A percentile compares a stretch with the other conserved stretches of the same genome.
These are phyloP conservation scores for Mesorhabditis spiculigera DNA, from an alignment of 2,888 invertebrate genomes.

Conservation along the genomic window DNA sequence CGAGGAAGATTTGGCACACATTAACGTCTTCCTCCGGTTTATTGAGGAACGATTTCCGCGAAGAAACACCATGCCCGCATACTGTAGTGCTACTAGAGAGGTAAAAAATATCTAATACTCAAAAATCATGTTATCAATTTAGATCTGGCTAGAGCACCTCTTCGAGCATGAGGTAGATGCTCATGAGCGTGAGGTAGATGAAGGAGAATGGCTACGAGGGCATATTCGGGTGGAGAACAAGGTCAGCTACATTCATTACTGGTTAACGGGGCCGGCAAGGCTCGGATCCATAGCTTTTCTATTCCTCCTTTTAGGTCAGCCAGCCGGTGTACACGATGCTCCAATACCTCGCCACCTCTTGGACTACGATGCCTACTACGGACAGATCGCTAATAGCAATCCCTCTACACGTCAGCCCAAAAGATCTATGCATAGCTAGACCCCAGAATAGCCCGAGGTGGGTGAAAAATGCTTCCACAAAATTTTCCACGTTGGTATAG, in stretches of 20 bases:
- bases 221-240: background rate
- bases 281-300: background rate
- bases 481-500: no score
- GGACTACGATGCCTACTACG: background rate
- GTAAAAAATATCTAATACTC: background rate
- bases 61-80: background rate
- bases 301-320: background rate
- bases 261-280: no score
- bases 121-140: background rate
- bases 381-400: background rate
- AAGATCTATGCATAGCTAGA: background rate
- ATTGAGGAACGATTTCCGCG: background rate
- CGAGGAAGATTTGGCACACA: background rate
- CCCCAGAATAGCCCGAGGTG: background rate
- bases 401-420: background rate
- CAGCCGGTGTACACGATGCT: background rate
- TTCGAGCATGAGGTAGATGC: background rate
- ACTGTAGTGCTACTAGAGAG: background rate
- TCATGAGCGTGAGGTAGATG: background rate
- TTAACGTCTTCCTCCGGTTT: background rate
- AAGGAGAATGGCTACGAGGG: slow-evolving; percentile 5
- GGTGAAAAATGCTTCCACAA: no score
- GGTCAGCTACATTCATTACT: no score
- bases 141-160: background rate
- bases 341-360: background rate